A percentile compares a stretch with the other conserved stretches of the same genome.
These are phyloP conservation scores for Mionectes macconnelli DNA, from an alignment of 2,113 vertebrate species.

Conservation along the genomic window DNA sequence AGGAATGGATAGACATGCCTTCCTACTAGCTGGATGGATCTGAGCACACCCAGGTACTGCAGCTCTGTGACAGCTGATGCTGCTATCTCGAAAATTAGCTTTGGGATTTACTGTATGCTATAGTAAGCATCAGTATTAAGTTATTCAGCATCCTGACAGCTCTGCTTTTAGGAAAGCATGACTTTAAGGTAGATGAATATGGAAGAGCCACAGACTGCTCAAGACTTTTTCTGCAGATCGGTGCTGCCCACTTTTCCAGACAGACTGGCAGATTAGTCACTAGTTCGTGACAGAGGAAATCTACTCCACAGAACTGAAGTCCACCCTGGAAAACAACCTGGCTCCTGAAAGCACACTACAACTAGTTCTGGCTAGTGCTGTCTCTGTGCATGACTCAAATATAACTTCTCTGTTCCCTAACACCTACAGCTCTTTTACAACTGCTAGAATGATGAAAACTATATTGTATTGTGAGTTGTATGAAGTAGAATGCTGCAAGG, in stretches of 20 bases:
- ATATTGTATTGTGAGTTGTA: background rate
- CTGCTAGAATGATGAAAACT: background rate
- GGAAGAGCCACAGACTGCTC: background rate
- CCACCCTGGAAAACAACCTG: background rate
- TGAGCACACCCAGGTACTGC: background rate
- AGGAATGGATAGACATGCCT: background rate
- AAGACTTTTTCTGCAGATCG: background rate
- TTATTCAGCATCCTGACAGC: background rate
- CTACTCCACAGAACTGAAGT: background rate
- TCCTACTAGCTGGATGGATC: background rate
- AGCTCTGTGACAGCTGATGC: background rate
- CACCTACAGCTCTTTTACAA: background rate
- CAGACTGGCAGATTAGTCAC: background rate
- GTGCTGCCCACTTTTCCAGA: background rate
- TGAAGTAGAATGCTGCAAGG: background rate
- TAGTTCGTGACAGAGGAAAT: background rate
- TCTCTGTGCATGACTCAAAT: background rate
- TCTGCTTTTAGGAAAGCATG: background rate
- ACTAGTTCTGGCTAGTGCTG: background rate
- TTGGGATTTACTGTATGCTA: background rate
- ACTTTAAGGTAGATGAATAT: background rate
- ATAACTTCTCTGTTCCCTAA: background rate
- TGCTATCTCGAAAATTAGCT: background rate
- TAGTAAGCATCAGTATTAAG: background rate
- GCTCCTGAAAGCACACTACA: background rate